Percentiles rank a stretch among this genome's conserved stretches.
These are phyloP conservation scores for Tragelaphus oryx DNA, from an alignment of 2,797 vertebrate species.

Conservation along the genomic window DNA sequence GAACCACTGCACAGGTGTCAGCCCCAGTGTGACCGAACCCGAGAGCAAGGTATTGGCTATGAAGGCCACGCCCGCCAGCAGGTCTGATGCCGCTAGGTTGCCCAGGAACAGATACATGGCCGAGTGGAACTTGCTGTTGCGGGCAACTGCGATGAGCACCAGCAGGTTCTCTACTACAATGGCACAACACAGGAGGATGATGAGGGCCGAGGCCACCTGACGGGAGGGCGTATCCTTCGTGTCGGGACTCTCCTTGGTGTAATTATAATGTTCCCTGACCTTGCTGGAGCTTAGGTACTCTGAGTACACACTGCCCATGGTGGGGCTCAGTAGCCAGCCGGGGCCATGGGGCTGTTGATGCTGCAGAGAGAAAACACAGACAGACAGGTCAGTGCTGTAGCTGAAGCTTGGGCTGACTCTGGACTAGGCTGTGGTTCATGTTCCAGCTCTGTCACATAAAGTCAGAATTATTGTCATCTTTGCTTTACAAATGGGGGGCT, in stretches of 20 bases:
- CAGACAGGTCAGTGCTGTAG: background rate
- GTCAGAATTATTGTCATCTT: background rate
- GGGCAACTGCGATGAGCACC: constrained; percentile 90
- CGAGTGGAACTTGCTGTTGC: constrained; percentile 95
- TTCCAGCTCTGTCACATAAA: background rate
- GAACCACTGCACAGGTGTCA: constrained; percentile 94
- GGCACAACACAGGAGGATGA: constrained; percentile 89
- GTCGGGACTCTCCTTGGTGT: constrained; percentile 82
- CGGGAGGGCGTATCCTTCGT: constrained; percentile 52
- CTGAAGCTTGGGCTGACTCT: background rate
- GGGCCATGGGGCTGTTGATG: constrained; percentile 66
- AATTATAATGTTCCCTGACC: constrained; percentile 87
- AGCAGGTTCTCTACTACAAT: constrained; percentile 95
- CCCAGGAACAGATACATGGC: constrained; percentile 99
- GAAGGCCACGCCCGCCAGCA: constrained; percentile 92
- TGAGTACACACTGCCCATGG: constrained; percentile 90
- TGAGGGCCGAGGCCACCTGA: constrained; percentile 78
- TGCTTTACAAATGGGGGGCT: background rate
- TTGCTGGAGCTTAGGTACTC: constrained; percentile 87
- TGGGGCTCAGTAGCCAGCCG: constrained; percentile 55
- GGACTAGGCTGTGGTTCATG: background rate
- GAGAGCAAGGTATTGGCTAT: constrained; percentile 93
- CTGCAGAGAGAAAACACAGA: constrained; percentile 29
- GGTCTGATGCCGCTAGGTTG: constrained; percentile 93
- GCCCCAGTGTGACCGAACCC: constrained; percentile 84